These are phyloP conservation scores for Palloptera scutellata DNA, from an alignment of 2,888 invertebrate species.

Conservation along the genomic window DNA sequence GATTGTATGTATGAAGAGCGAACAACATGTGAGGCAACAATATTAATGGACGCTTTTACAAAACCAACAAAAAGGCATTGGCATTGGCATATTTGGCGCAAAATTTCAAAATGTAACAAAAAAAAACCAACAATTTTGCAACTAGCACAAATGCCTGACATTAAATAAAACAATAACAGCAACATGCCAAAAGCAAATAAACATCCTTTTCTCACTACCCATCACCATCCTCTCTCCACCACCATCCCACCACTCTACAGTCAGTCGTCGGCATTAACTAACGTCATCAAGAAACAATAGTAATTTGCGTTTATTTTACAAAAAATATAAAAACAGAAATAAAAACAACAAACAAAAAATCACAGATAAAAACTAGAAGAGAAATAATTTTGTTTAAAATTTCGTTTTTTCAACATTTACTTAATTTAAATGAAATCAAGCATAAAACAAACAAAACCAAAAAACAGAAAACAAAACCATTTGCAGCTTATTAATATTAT, in stretches of 20 bases:
- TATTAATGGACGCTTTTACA: no score
- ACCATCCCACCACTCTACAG: not conserved
- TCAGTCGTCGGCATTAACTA: not conserved
- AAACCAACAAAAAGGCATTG: no score
- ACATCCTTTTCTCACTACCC: not conserved
- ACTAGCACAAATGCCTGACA: no score
- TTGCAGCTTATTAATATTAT: slow-evolving; percentile 13
- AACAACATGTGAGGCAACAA: no score
- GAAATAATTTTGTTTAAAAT: not conserved
- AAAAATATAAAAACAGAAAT: not conserved
- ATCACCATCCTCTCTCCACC: not conserved
- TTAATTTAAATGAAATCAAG: no score
- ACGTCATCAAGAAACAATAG: slow-evolving; percentile 5
- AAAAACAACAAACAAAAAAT: not conserved
- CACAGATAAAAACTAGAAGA: not conserved
- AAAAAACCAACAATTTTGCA: no score
- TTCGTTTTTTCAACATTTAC: no score
- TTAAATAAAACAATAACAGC: no score
- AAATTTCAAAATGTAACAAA: not conserved
- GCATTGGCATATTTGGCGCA: not conserved
- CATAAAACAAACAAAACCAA: not conserved
- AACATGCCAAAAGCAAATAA: no score
- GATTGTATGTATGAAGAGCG: not conserved
- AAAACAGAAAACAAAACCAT: not conserved
- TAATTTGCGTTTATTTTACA: slow-evolving; percentile 25